Evolutionary conservation across 2,888 invertebrate species (phyloP).

Genomic region (Lydus trimaculatus): DNA sequence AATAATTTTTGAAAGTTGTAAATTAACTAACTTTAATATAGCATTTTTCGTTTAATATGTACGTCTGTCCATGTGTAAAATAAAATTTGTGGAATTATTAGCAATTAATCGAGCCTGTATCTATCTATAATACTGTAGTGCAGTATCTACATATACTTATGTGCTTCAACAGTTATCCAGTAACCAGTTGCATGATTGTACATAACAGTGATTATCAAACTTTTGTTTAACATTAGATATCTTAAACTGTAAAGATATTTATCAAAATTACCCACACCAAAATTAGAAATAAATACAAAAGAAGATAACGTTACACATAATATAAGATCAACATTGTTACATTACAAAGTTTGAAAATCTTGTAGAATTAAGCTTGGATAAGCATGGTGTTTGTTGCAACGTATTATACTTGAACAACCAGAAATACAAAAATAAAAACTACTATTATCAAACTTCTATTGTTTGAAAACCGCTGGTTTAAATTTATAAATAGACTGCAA

Average conservation of each 20-base stretch:
- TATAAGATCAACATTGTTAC: too few species aligned
- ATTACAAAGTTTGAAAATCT: too few species aligned
- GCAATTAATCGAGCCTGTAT: background rate
- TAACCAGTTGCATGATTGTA: background rate
- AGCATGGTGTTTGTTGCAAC: too few species aligned
- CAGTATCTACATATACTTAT: background rate
- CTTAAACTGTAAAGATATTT: too few species aligned
- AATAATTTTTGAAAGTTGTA: background rate
- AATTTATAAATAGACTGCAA: slow-evolving; percentile 26
- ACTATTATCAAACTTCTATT: background rate
- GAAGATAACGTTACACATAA: too few species aligned
- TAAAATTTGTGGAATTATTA: background rate
- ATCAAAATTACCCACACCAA: too few species aligned
- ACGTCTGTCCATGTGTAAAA: background rate
- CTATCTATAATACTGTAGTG: background rate
- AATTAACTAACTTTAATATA: background rate
- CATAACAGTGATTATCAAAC: background rate
- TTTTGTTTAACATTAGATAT: background rate
- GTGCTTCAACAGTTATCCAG: background rate
- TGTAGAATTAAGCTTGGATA: too few species aligned
- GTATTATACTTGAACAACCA: too few species aligned
- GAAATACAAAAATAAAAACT: too few species aligned
- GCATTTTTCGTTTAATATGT: background rate
- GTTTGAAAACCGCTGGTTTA: slow-evolving; percentile 11
- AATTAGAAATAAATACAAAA: too few species aligned